Conservation (phyloP, 2,888 invertebrate genomes). For the Osedax frankpressi region DNA sequence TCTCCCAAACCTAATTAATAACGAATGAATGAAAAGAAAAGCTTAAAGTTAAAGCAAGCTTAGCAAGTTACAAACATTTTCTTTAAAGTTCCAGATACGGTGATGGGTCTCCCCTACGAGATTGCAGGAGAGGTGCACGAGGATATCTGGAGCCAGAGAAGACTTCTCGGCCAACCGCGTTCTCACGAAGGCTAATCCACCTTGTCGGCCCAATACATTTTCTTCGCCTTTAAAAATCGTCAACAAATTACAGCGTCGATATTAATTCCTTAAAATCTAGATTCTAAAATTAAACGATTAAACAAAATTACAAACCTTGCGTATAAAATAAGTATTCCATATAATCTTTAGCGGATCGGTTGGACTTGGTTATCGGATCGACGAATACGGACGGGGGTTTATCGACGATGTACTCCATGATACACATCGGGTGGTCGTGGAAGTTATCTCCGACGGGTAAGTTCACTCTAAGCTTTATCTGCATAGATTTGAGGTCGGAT, state of each 20-base stretch:
- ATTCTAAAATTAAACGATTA: no score
- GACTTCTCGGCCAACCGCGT: conserved; percentile 78
- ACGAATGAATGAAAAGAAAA: neutral
- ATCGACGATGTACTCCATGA: conserved; percentile 21
- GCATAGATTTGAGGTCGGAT: neutral
- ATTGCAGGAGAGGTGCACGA: conserved; percentile 56
- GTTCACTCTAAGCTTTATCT: conserved; percentile 27
- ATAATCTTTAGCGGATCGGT: conserved; percentile 12
- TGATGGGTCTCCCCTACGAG: conserved; percentile 22
- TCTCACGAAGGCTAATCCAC: conserved; percentile 74
- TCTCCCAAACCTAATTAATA: conserved; percentile 19
- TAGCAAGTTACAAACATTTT: conserved; percentile 16
- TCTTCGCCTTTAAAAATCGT: conserved; percentile 21
- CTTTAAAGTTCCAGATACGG: conserved; percentile 24
- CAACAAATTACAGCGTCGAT: neutral
- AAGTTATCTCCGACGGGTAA: conserved; percentile 31
- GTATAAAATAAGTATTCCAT: conserved; percentile 25
- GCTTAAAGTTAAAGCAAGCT: neutral
- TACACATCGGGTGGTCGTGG: conserved; percentile 26
- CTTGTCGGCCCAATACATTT: conserved; percentile 49
- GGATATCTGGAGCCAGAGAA: conserved; percentile 74
- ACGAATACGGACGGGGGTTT: conserved; percentile 14
- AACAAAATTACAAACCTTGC: conserved; percentile 15
- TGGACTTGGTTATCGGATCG: conserved; percentile 14
- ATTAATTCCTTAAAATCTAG: no score